A percentile compares a stretch with the other conserved stretches of the same genome.
Evolutionary conservation across 2,888 invertebrate species (phyloP).

Genomic region (Lithophane socia): DNA sequence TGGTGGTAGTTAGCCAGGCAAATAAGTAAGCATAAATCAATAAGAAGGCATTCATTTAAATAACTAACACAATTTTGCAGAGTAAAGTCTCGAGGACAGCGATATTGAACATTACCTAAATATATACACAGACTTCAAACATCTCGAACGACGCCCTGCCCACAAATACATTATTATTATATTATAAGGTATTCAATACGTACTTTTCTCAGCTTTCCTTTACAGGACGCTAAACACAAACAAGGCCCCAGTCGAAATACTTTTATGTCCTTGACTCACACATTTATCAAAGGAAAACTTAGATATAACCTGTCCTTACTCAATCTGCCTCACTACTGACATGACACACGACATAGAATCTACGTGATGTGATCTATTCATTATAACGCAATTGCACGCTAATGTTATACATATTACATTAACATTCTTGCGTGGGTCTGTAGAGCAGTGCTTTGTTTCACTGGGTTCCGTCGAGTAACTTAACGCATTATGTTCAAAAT

Average conservation of each 20-base stretch:
- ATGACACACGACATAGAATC: slow-evolving; percentile 32
- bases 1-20: too few relatives aligned
- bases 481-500: too few relatives aligned
- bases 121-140: neutral
- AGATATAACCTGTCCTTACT: slow-evolving; percentile 15
- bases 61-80: neutral
- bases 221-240: slow-evolving; percentile 15
- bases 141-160: neutral
- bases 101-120: neutral
- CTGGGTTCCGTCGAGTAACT: slow-evolving; percentile 25
- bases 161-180: neutral
- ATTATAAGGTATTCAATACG: slow-evolving; percentile 10
- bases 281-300: slow-evolving; percentile 15
- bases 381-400: slow-evolving; percentile 42
- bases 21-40: neutral
- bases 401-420: slow-evolving; percentile 37
- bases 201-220: slow-evolving; percentile 24
- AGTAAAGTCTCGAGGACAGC: neutral
- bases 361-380: slow-evolving; percentile 50
- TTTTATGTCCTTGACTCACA: slow-evolving; percentile 16
- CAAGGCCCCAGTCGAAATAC: slow-evolving; percentile 23
- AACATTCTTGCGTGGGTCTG: slow-evolving; percentile 41
- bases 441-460: neutral
- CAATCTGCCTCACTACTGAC: slow-evolving; percentile 23
- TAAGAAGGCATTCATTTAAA: neutral